phyloP scores from a whole-genome alignment of 2,888 invertebrate species.

The Drosophila parthenogenetica region DNA sequence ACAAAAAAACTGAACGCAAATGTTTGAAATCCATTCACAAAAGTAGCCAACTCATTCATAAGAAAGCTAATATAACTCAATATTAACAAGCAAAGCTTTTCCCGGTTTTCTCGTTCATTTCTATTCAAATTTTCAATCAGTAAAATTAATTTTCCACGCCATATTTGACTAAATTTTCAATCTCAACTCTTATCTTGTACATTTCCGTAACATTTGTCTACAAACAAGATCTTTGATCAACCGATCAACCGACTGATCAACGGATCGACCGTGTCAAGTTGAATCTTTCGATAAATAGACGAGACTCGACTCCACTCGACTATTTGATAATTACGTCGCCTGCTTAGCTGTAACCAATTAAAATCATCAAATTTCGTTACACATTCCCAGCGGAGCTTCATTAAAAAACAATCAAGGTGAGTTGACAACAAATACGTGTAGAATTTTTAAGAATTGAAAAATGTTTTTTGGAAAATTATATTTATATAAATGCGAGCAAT shows the following conservation, averaged over 20 bases:
- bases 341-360: constrained; percentile 68
- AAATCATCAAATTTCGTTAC: constrained; percentile 76
- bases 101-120: constrained; percentile 1
- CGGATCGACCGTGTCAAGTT: constrained; percentile 28
- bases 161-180: constrained; percentile 49
- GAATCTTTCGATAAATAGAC: constrained; percentile 32
- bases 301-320: constrained; percentile 3
- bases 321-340: constrained; percentile 63
- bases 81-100: constrained; percentile 38
- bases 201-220: constrained; percentile 16
- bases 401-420: constrained; percentile 71
- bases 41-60: constrained; percentile 2
- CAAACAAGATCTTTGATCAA: constrained; percentile 45
- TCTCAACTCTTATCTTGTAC: constrained; percentile 27
- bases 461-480: constrained; percentile 27
- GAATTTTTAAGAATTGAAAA: constrained; percentile 5
- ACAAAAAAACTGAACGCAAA: neutral
- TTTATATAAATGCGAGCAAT: constrained; percentile 70
- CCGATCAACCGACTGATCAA: constrained; percentile 20
- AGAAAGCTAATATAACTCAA: constrained; percentile 12
- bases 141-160: constrained; percentile 60
- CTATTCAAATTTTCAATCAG: constrained; percentile 22
- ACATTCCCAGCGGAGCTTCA: constrained; percentile 67
- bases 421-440: constrained; percentile 3
- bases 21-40: constrained; percentile 7